Conservation (phyloP, 2,888 invertebrate species). For the Habroteleia sp. region DNA sequence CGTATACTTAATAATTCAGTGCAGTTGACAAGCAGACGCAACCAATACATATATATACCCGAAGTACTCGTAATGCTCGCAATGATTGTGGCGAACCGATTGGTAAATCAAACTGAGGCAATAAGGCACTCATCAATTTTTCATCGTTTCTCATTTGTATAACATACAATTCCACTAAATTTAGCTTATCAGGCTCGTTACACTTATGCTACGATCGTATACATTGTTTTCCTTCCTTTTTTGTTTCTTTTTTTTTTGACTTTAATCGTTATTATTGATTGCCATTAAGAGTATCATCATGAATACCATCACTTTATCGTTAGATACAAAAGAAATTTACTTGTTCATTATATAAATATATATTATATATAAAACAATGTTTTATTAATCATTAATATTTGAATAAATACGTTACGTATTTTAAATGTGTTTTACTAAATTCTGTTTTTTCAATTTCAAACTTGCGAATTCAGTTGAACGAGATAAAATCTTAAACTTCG, state of each 20-base stretch:
- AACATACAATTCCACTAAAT: constrained; percentile 31
- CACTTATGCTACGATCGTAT: constrained; percentile 31
- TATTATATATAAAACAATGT: constrained; percentile 68
- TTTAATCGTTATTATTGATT: constrained; percentile 31
- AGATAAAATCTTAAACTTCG: no score
- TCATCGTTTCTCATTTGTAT: constrained; percentile 40
- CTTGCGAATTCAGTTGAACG: no score
- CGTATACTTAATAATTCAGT: constrained; percentile 62
- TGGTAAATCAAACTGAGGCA: constrained; percentile 55
- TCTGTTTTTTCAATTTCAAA: constrained; percentile 2
- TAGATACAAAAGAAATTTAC: constrained; percentile 68
- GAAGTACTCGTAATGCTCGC: constrained; percentile 50
- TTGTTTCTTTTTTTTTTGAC: constrained; percentile 3
- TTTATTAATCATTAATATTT: constrained; percentile 75
- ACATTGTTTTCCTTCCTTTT: neutral
- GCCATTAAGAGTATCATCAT: constrained; percentile 29
- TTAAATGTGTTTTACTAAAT: constrained; percentile 66
- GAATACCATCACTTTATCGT: constrained; percentile 49
- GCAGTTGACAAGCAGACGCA: constrained; percentile 60
- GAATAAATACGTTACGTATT: constrained; percentile 76
- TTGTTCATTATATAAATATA: constrained; percentile 73
- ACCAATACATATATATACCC: constrained; percentile 51
- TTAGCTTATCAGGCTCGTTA: constrained; percentile 40
- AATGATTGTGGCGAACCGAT: constrained; percentile 52
- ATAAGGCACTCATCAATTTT: constrained; percentile 44